A percentile compares a stretch with the other conserved stretches of the same genome.
Evolutionary conservation across 2,113 vertebrate species (phyloP).

Genomic region (Penelope pileata): DNA sequence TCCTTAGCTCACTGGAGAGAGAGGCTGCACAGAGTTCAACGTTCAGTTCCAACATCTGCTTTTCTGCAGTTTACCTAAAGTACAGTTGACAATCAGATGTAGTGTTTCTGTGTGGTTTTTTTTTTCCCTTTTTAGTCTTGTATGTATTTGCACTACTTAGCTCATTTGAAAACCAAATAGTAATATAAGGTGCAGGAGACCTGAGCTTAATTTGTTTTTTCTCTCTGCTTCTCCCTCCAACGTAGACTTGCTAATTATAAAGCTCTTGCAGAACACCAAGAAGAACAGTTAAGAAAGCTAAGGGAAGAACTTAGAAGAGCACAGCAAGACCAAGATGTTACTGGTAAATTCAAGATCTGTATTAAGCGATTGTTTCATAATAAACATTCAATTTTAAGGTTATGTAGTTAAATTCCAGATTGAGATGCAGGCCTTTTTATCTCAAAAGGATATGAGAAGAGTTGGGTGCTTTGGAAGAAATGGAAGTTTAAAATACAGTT

Average conservation of each 20-base stretch:
- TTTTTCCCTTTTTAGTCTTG: not conserved
- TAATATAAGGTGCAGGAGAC: too few species aligned
- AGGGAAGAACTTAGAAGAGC: conserved; percentile 83
- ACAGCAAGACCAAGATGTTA: conserved; percentile 80
- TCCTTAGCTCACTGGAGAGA: not conserved
- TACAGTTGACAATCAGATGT: not conserved
- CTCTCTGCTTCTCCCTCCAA: not conserved
- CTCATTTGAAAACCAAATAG: not conserved
- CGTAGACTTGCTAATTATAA: conserved; percentile 76
- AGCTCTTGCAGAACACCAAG: conserved; percentile 75
- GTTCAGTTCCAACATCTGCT: not conserved
- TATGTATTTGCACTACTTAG: not conserved
- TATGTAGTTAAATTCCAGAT: not conserved
- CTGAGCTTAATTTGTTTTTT: not conserved
- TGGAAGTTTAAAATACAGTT: not conserved
- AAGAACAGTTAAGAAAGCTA: conserved; percentile 79
- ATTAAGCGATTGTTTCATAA: not conserved
- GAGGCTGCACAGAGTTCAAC: not conserved
- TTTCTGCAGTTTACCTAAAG: not conserved
- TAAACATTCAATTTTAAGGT: not conserved
- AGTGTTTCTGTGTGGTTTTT: not conserved
- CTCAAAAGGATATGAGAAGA: not conserved
- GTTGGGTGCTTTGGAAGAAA: not conserved
- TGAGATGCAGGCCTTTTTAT: not conserved
- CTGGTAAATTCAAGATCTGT: conserved; percentile 77